Percentiles rank a stretch among this genome's conserved stretches.
Evolutionary conservation across 2,797 vertebrate species (phyloP).

Genomic region (Lutjanus argentimaculatus): DNA sequence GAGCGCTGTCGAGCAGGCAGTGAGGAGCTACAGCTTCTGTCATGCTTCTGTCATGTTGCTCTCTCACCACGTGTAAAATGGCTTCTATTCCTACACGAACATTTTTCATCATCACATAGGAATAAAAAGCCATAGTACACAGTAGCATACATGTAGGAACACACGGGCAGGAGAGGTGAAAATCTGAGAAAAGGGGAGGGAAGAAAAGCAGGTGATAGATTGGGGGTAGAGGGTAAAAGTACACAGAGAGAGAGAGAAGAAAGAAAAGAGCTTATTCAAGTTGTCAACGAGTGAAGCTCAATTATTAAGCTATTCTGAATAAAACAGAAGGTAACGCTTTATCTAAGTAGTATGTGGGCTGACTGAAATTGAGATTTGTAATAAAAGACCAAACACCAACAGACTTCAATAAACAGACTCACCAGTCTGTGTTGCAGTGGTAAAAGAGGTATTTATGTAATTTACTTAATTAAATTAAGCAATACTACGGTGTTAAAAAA

Average conservation of each 20-base stretch:
- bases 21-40: slow-evolving; percentile 34
- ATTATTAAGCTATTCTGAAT: slow-evolving; percentile 27
- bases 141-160: slow-evolving; percentile 83
- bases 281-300: slow-evolving; percentile 20
- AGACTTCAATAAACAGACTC: background rate
- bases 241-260: slow-evolving; percentile 30
- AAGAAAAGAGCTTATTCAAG: slow-evolving; percentile 39
- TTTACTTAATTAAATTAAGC: too few relatives aligned
- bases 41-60: slow-evolving; percentile 79
- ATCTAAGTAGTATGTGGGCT: background rate
- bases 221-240: background rate
- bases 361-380: background rate
- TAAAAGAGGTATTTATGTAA: too few relatives aligned
- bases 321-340: slow-evolving; percentile 13
- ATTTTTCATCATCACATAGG: slow-evolving; percentile 99
- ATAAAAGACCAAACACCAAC: slow-evolving; percentile 10
- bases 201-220: slow-evolving; percentile 37
- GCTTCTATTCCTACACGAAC: slow-evolving; percentile 99
- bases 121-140: slow-evolving; percentile 99
- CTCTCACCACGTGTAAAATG: slow-evolving; percentile 97
- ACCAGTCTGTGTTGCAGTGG: background rate
- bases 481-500: too few relatives aligned
- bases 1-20: slow-evolving; percentile 28
- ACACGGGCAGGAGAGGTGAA: background rate
- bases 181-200: slow-evolving; percentile 52